Evolutionary conservation across 1,140 invertebrate genomes (phyloP), one percentile per base, ranked within the genome.

Genomic region (Cydia amplana): DNA sequence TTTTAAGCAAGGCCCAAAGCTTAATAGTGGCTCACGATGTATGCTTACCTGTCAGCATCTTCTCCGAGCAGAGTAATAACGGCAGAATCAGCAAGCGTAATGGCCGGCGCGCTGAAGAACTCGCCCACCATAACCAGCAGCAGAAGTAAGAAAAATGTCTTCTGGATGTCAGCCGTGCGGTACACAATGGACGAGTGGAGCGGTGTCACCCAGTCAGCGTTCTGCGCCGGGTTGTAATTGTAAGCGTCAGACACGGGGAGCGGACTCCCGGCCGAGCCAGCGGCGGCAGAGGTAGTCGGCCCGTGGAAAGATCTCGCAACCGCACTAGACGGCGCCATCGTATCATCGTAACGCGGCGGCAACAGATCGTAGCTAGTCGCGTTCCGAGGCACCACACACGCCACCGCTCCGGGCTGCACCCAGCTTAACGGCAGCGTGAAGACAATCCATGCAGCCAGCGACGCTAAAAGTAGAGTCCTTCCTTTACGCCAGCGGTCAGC

Each of bases 401-500:
- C 96, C 16, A 97, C 96, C 1, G 98, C 96, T 9, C 97, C 96
- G 0, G 99, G 99, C 85, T 99, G 97, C 75, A 99, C 97, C 86
- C 99, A 99, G 32, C 98, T 98, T 78, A 99, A 91, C 0, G 98
- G 97, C 70, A 99, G 93, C 7, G 99, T 99, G 92, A 99, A 99
- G 14, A 99, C 94, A 36, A 99, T 97, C 98, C 99, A 99, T 74
- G 97, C 97, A 4, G 96, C 95, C 14, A 99, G 93, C 0, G 98
- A 99, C 49, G 96, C 96, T n/a, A 99, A 90, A 49, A 99, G 93
- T 73, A 99, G 94, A 55, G 96, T 93, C 90, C 98, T 98, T 10
- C 97, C 97, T 85, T 97, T 97, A 75, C 96, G 96, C 94, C 96
- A 98, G 80, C 97, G 83, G 91, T 99, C 98, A 14, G 98, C 98